Evolutionary conservation across 2,888 invertebrate species (phyloP).

Genomic region (Mesorhabditis spiculigera): DNA sequence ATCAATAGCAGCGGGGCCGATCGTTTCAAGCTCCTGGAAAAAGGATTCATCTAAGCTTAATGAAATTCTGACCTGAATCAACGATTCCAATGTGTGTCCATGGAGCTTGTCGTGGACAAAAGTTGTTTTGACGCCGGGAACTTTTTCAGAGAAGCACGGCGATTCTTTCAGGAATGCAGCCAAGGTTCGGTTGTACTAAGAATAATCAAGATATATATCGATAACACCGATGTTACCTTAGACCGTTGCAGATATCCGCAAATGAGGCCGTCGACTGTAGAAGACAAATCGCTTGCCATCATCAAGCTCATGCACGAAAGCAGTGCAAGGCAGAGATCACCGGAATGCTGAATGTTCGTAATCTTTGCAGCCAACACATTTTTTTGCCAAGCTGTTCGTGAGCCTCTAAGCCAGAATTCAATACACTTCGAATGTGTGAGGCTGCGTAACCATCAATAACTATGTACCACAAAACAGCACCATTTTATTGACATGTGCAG

Average conservation of each 20-base stretch:
- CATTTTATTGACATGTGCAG: background rate
- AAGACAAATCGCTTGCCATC: too few relatives aligned
- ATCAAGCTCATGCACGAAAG: too few relatives aligned
- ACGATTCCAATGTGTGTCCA: too few relatives aligned
- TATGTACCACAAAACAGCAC: background rate
- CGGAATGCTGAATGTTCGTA: too few relatives aligned
- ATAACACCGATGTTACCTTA: background rate
- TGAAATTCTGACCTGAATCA: too few relatives aligned
- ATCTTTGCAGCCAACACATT: too few relatives aligned
- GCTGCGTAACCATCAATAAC: background rate
- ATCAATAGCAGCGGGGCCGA: too few relatives aligned
- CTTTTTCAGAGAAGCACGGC: conserved; percentile 3
- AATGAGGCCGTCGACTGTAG: background rate
- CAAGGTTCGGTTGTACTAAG: background rate
- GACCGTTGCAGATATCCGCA: background rate
- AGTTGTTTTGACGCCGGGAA: background rate
- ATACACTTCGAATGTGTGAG: background rate
- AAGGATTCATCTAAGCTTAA: too few relatives aligned
- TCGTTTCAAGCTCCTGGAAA: too few relatives aligned
- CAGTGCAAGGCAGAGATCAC: too few relatives aligned
- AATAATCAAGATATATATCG: background rate
- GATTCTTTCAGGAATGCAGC: background rate
- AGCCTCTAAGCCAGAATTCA: too few relatives aligned
- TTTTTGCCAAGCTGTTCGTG: too few relatives aligned
- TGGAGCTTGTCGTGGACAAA: background rate